Evolutionary conservation across 1,140 invertebrate genomes (phyloP).

Genomic region (Microplitis demolitor): DNA sequence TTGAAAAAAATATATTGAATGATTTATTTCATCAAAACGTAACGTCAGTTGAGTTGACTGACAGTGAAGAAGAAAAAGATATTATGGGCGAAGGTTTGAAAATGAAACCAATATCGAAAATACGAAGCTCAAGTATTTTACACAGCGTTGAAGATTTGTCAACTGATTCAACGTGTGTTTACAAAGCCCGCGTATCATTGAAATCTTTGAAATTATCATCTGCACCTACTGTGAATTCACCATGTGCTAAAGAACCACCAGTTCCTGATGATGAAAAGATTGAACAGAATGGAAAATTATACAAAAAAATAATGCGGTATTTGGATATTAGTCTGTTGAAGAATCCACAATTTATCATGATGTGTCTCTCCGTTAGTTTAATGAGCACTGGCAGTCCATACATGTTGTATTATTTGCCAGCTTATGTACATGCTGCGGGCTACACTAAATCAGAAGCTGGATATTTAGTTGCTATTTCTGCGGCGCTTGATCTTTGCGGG

Average conservation of each 20-base stretch:
- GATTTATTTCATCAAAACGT: conserved; percentile 65
- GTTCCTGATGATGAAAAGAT: not conserved
- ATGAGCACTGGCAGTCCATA: conserved; percentile 80
- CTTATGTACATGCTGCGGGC: conserved; percentile 71
- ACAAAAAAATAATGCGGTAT: conserved; percentile 62
- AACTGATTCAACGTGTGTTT: conserved; percentile 75
- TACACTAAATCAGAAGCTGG: conserved; percentile 73
- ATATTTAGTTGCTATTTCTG: conserved; percentile 74
- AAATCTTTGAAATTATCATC: conserved; percentile 49
- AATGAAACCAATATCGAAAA: conserved; percentile 66
- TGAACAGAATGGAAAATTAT: conserved; percentile 34
- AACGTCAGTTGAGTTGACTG: conserved; percentile 52
- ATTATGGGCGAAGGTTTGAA: conserved; percentile 63
- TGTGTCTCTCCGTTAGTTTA: conserved; percentile 73
- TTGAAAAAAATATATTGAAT: conserved; percentile 61
- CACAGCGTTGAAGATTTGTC: conserved; percentile 76
- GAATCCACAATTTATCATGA: conserved; percentile 72
- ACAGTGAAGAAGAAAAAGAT: conserved; percentile 66
- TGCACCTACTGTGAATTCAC: conserved; percentile 46
- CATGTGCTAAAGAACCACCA: conserved; percentile 41
- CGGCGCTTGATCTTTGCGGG: conserved; percentile 71
- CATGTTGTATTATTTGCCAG: conserved; percentile 75
- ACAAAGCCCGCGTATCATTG: conserved; percentile 66
- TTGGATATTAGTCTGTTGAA: conserved; percentile 71
- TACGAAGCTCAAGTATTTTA: conserved; percentile 70